Percentiles rank a stretch among this genome's conserved stretches.
Conservation (phyloP, 2,113 vertebrate genomes). For the Ivindomyrus marchei region DNA sequence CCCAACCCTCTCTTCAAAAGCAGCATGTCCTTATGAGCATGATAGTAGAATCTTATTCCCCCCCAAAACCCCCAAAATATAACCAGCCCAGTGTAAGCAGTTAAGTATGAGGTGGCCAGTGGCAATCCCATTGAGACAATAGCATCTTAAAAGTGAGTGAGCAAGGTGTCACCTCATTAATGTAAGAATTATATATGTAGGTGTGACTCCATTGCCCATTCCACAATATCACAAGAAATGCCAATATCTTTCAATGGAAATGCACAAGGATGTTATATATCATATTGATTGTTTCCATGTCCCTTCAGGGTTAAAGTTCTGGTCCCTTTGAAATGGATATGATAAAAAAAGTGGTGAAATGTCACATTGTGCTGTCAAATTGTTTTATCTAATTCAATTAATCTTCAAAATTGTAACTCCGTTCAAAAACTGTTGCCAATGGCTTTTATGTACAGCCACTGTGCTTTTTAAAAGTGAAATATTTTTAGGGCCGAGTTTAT, state of each 20-base stretch:
- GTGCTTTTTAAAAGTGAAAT: not conserved
- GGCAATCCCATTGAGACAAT: not conserved
- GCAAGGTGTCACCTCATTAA: not conserved
- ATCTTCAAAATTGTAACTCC: not conserved
- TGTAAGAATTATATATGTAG: not conserved
- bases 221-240: not conserved
- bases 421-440: not conserved
- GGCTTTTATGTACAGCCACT: not conserved
- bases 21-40: not conserved
- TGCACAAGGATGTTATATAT: not conserved
- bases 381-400: not conserved
- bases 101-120: not conserved
- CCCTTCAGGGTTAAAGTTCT: not conserved
- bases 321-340: not conserved
- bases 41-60: not conserved
- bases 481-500: not conserved
- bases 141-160: not conserved
- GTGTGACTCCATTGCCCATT: not conserved
- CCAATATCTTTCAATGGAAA: not conserved
- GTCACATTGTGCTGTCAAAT: not conserved
- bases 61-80: not conserved
- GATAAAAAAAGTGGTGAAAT: not conserved
- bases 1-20: not conserved
- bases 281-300: not conserved
- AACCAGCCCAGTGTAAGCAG: not conserved